These are phyloP conservation scores for Drosophila neoperkinsi DNA, from an alignment of 2,888 invertebrate genomes.

Conservation along the genomic window DNA sequence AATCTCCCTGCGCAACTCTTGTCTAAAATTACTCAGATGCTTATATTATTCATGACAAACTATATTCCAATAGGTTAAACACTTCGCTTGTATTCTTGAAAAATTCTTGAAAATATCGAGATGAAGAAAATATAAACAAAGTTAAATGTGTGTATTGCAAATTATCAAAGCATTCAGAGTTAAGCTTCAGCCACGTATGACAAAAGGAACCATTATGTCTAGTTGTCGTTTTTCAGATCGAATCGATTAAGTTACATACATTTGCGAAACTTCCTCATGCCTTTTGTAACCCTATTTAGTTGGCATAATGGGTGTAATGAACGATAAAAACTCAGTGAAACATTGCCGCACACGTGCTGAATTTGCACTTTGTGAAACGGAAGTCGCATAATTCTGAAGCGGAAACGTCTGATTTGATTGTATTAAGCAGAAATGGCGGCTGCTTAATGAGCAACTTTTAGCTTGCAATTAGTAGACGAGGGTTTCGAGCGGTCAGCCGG, in stretches of 20 bases:
- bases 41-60: not conserved
- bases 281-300: not conserved
- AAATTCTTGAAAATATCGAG: not conserved
- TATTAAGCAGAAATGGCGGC: conserved; percentile 56
- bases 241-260: not conserved
- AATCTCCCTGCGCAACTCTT: not conserved
- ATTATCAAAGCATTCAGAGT: not conserved
- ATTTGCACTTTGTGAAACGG: conserved; percentile 57
- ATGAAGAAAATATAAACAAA: not conserved
- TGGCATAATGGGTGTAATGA: conserved; percentile 1
- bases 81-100: not conserved
- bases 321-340: conserved; percentile 23
- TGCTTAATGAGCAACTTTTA: conserved; percentile 73
- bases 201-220: not conserved
- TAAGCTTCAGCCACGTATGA: not conserved
- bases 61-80: not conserved
- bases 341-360: conserved; percentile 41
- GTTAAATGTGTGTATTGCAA: not conserved
- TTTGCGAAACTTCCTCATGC: not conserved
- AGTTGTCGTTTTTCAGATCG: not conserved
- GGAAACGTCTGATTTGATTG: conserved; percentile 74
- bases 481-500: conserved; percentile 7
- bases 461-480: conserved; percentile 65
- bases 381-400: conserved; percentile 69
- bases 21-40: not conserved